Evolutionary conservation across 2,113 vertebrate genomes (phyloP).

Genomic region (Steatornis caripensis): DNA sequence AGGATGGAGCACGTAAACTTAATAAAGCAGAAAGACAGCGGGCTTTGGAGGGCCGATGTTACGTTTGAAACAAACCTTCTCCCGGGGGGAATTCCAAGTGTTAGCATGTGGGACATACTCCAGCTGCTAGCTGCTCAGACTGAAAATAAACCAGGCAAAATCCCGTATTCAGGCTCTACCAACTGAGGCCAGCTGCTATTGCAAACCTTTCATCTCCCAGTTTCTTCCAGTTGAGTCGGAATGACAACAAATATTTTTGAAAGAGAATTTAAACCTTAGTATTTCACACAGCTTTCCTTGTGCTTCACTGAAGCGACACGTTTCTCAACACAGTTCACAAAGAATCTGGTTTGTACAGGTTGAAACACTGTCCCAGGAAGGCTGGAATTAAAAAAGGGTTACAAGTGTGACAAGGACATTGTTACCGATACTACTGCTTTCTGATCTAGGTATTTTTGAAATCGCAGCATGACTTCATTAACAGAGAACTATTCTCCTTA

Average conservation of each 20-base stretch:
- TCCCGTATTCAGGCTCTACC: not conserved
- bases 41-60: not conserved
- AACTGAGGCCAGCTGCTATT: not conserved
- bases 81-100: constrained; percentile 45
- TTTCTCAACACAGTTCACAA: not conserved
- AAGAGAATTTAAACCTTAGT: not conserved
- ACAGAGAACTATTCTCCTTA: not conserved
- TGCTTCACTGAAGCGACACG: not conserved
- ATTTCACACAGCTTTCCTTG: not conserved
- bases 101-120: constrained; percentile 49
- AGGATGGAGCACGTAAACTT: not conserved
- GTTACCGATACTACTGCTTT: not conserved
- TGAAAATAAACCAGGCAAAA: constrained; percentile 59
- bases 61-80: constrained; percentile 30
- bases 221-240: not conserved
- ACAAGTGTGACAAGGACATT: not conserved
- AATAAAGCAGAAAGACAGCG: not conserved
- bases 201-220: not conserved
- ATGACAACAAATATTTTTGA: not conserved
- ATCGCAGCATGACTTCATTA: not conserved
- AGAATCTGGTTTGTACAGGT: not conserved
- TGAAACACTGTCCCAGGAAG: not conserved
- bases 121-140: constrained; percentile 47
- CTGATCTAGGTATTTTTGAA: constrained; percentile 1
- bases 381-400: not conserved